Evolutionary conservation across 92 coral and sea anemone genomes (phyloP), one percentile per base, ranked within the genome.

Genomic region (Heteractis magnifica): DNA sequence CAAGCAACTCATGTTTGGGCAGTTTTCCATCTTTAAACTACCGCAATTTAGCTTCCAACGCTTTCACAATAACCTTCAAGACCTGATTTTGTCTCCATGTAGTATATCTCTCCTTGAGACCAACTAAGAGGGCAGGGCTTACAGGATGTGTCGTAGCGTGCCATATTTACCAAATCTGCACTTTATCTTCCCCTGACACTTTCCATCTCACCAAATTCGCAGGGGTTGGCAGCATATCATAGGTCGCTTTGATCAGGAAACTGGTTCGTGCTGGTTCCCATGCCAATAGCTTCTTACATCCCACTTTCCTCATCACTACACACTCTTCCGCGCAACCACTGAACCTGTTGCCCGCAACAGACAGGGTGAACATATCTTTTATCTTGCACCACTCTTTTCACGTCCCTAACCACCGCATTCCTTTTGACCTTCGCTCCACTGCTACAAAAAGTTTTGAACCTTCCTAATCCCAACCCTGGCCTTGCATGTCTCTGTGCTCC

Each of bases 141-240:
- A 76, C 49, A 53, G 20, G 8, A 83, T 60, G 76, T 76, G 72
- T 7, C 78, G 78, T 52, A 71, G 18, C 10, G 82, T 77, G 60
- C 82, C 55, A 65, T 62, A 23, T 52, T 77, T 16, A 5, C 82
- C 87, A 84, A 82, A 84, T 60, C 49, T 77, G 64, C 82, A 77
- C 18, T 41, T 59, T 84, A 55, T 34, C 51, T 44, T 77, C 82
- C 26, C 59, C 87, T 21, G 87, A 70, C 14, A 84, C 77, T 52
- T 78, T 71, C 83, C 83, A 78, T 3, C 78, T 21, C 58, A 85
- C 83, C 58, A 78, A 71, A 70, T 85, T 78, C 4, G 88, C 83
- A 18, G 81, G 81, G 50, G 88, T 73, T 78, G 72, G 79, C 8
- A 85, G 79, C 77, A 16, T 55, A 15, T 85, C 74, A 15, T 79